Percentiles rank a stretch among this genome's conserved stretches.
phyloP scores from a whole-genome alignment of 2,797 vertebrate genomes.

The Clarias fuscus region DNA sequence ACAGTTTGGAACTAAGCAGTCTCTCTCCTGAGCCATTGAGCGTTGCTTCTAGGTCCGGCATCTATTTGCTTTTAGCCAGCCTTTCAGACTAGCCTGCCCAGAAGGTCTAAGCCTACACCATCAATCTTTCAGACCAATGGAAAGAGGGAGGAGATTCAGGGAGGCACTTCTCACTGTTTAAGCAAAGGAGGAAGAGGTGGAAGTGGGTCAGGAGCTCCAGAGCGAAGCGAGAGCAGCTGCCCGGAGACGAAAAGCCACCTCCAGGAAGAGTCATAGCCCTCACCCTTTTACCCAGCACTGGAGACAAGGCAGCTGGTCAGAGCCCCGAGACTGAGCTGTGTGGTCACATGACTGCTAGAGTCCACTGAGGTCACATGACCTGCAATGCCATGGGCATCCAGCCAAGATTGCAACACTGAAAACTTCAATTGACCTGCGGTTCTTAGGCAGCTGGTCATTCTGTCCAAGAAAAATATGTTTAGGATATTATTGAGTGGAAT shows the following conservation, averaged over 20 bases:
- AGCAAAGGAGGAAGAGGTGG: conserved; percentile 67
- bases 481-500: conserved; percentile 14
- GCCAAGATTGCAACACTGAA: conserved; percentile 33
- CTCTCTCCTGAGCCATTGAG: conserved; percentile 43
- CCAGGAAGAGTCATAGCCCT: conserved; percentile 56
- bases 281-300: conserved; percentile 49
- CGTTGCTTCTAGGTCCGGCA: conserved; percentile 38
- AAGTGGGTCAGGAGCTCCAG: conserved; percentile 81
- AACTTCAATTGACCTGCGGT: conserved; percentile 46
- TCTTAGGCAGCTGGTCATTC: conserved; percentile 43
- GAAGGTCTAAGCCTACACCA: conserved; percentile 73
- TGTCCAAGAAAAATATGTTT: conserved; percentile 25
- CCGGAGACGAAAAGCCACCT: conserved; percentile 62
- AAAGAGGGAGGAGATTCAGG: conserved; percentile 53
- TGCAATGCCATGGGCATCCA: conserved; percentile 29
- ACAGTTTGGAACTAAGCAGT: conserved; percentile 61
- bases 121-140: conserved; percentile 70
- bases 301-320: conserved; percentile 70
- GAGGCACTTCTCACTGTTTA: conserved; percentile 51
- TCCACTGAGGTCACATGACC: conserved; percentile 33
- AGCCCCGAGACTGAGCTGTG: conserved; percentile 55
- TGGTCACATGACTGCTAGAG: conserved; percentile 36
- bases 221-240: conserved; percentile 78
- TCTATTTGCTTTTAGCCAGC: conserved; percentile 55
- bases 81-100: conserved; percentile 62